phyloP scores from a whole-genome alignment of 2,797 vertebrate species.

The Spinibarbus caldwelli region DNA sequence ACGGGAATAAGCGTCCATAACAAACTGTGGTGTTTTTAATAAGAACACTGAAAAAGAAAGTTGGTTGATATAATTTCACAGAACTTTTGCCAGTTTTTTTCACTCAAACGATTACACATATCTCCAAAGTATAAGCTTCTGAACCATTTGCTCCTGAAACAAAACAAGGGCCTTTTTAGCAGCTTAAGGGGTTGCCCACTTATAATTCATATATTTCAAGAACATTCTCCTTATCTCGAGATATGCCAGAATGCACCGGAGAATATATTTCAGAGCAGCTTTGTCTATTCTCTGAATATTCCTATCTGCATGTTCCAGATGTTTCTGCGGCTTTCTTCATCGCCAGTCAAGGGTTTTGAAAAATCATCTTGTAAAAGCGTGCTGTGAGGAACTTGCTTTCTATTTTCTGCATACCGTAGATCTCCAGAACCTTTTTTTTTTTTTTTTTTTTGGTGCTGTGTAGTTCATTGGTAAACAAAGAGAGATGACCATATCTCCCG shows the following conservation, averaged over 20 bases:
- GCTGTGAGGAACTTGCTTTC: not conserved
- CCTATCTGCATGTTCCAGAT: conserved; percentile 52
- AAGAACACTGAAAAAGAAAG: not conserved
- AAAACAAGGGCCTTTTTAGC: conserved; percentile 32
- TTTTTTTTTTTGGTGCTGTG: not conserved
- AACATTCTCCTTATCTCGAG: conserved; percentile 44
- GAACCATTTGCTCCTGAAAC: conserved; percentile 27
- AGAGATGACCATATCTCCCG: conserved; percentile 36
- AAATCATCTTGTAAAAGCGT: conserved; percentile 26
- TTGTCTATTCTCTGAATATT: conserved; percentile 19
- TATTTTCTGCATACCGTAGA: conserved; percentile 28
- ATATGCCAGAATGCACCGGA: conserved; percentile 47
- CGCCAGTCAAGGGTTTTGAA: conserved; percentile 35
- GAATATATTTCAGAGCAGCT: conserved; percentile 46
- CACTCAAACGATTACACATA: not conserved
- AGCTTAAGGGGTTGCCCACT: conserved; percentile 21
- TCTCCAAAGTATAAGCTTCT: conserved; percentile 26
- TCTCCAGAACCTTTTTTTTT: conserved; percentile 18
- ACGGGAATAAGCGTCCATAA: not conserved
- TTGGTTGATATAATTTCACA: conserved; percentile 18
- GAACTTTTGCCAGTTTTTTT: conserved; percentile 3
- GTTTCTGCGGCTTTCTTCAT: conserved; percentile 41
- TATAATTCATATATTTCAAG: conserved; percentile 43
- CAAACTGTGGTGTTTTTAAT: not conserved
- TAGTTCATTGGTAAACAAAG: conserved; percentile 36